Evolutionary conservation across 2,797 vertebrate species (phyloP), one percentile per base, ranked within the genome.

Genomic region (Lutjanus argentimaculatus): DNA sequence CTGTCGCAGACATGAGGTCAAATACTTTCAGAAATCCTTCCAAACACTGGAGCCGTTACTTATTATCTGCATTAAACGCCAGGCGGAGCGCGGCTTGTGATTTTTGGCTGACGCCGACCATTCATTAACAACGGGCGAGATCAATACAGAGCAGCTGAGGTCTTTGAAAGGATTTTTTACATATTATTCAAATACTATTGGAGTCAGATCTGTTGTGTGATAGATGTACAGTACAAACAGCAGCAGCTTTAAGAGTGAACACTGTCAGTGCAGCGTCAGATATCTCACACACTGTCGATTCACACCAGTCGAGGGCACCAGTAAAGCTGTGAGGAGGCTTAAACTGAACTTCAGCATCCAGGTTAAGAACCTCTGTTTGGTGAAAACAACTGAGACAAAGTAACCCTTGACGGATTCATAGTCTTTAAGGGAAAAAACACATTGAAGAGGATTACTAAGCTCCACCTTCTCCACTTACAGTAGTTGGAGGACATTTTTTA

Each of bases 161-260:
- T 84, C 81, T 84, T 87, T 86, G 79, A 84, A 68, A 85, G 75
- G 77, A 84, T 36, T 36, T 36, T 75, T 75, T 21, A 84, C 79
- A 77, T 59, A 73, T 80, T 68, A 77, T 74, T 80, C 48, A 83
- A 82, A 89, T 72, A 58, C 79, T 69, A 77, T n/a, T 76, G 80
- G 83, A 89, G 86, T 78, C 72, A 21, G 79, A 81, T 87, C 77
- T 75, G 87, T 82, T 52, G 62, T 62, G 79, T 82, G 77, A 95
- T 95, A 90, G 96, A 97, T 83, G 84, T 67, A 69, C 95, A 94
- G 96, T 96, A 97, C 95, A 96, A 96, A 98, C 96, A 96, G 96
- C 97, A 98, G 97, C 97, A 97, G 97, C 97, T 97, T 90, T 75
- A 97, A 96, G 95, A 96, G 96, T 95, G 95, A 94, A 94, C 94